Percentiles rank a stretch among this genome's conserved stretches.
Conservation (phyloP, 2,113 vertebrate species). For the Erythrocebus patas region DNA sequence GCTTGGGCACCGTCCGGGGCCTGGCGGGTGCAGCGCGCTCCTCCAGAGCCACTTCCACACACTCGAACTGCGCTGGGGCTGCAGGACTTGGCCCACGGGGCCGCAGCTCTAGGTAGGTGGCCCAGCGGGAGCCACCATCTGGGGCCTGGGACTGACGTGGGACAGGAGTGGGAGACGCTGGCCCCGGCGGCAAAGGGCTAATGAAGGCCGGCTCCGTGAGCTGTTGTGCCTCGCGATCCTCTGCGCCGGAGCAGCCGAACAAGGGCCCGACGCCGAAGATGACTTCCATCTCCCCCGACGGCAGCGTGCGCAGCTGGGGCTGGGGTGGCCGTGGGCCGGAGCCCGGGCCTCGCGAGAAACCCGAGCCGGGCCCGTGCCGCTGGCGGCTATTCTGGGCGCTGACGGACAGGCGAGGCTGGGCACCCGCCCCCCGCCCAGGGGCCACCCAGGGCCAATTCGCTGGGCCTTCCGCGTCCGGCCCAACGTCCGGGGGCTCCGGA, state of each 20-base stretch:
- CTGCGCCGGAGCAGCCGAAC: constrained; percentile 87
- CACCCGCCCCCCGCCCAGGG: constrained; percentile 65
- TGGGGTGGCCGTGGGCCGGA: constrained; percentile 47
- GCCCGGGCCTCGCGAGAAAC: constrained; percentile 68
- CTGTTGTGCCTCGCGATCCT: constrained; percentile 88
- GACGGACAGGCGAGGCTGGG: constrained; percentile 77
- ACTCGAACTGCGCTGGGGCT: constrained; percentile 84
- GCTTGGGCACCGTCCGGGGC: constrained; percentile 93
- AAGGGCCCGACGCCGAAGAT: constrained; percentile 66
- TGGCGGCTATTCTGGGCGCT: constrained; percentile 79
- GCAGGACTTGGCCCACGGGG: constrained; percentile 40
- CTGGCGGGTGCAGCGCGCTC: constrained; percentile 78
- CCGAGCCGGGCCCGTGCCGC: constrained; percentile 56
- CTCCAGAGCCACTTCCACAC: constrained; percentile 92
- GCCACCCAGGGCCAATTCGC: constrained; percentile 63
- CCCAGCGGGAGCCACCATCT: constrained; percentile 87
- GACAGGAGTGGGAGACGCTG: constrained; percentile 82
- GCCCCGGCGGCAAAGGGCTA: constrained; percentile 83
- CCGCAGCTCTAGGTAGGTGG: constrained; percentile 83
- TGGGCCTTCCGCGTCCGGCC: constrained; percentile 57
- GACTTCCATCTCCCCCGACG: constrained; percentile 81
- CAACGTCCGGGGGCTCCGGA: constrained; percentile 60
- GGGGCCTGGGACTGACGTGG: constrained; percentile 86
- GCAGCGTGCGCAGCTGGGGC: constrained; percentile 77
- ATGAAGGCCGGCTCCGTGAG: constrained; percentile 86